Evolutionary conservation across 35 echinoderm and acorn worm genomes (phyloP), one percentile per base, ranked within the genome.

Genomic region (Acanthaster planci): DNA sequence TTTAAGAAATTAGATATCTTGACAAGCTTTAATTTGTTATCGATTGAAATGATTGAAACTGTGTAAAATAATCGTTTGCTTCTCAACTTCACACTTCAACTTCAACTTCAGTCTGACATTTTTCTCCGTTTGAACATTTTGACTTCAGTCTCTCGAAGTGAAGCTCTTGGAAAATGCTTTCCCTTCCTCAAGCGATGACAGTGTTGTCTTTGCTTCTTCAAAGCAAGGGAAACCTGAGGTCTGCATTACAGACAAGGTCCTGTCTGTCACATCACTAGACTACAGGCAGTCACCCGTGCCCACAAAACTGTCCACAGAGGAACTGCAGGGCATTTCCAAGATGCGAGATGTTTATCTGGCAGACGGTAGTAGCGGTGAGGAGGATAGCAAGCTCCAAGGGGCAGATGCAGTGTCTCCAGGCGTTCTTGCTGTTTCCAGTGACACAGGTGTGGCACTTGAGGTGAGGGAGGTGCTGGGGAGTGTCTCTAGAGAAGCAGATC

Each of bases 341-440:
- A 72, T 72, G 64, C 64, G 34, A 34, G 64, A 72, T 72, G 64
- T 72, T 23, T 72, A 72, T 34, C 16, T 72, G 64, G 64, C 64
- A 30, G 64, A 72, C 30, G 64, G 30, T 18, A 59, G 56, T 9
- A 34, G 64, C 34, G 64, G 34, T 0, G 19, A 60, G 30, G 64
- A 72, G 64, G 64, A 72, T 0, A 26, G 34, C 34, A 36, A 72
- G 0, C 23, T 36, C 42, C 1, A 72, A 72, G 64, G 34, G 1
- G 64, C 23, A 26, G n/a, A 26, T 12, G 42, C 42, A 21, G 64
- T 10, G 29, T 31, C 26, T 31, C 64, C 64, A 26, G 2, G 64
- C 64, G 30, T 72, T 26, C 15, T 12, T 47, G 42, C 42, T 29
- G n/a, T 67, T 31, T 67, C 59, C 59, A 31, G 1, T 67, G 64